Evolutionary conservation across 2,888 invertebrate species (phyloP), one percentile per base, ranked within the genome.

Genomic region (Patella caerulea): DNA sequence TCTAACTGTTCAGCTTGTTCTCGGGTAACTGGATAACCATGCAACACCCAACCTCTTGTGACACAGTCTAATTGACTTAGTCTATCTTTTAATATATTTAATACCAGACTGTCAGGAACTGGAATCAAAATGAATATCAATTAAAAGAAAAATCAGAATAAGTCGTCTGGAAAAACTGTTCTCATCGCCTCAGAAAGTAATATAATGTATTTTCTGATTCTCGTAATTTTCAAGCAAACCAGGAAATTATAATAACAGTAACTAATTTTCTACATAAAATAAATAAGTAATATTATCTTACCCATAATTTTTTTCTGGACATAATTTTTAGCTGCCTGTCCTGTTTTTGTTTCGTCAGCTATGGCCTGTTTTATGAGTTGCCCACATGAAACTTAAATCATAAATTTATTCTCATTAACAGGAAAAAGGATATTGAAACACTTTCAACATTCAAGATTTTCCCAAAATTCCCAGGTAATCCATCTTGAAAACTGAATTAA

Each of bases 11-110:
- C 91, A 3, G 90, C 92, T 81, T 92, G 92, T 74, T 90, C 91
- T n/a, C 89, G 78, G 5, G 88, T 89, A 24, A 84, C 77, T 2
- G 92, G 92, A 76, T 89, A 92, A 0, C 92, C 92, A 81, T 90
- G 89, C 74, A 92, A 82, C 19, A 92, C 91, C 92, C 92, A 92
- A 24, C 92, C 92, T 72, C 91, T 82, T 19, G 88, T 91, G 34
- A 90, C 88, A 85, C 91, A 91, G 83, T 92, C 92, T 80, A 91
- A 78, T 82, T 90, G 89, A 34, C 87, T 85, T 76, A 92, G 85
- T 29, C 91, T 83, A 14, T 90, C 90, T 69, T 88, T 86, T 59
- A 92, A 81, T 55, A 92, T 85, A 70, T 85, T 87, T 83, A 92
- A 81, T 14, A 92, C 87, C 72, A 90, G 87, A 74, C 87, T 87